These are phyloP conservation scores for Salvelinus alpinus DNA, from an alignment of 2,113 vertebrate species.

Conservation along the genomic window DNA sequence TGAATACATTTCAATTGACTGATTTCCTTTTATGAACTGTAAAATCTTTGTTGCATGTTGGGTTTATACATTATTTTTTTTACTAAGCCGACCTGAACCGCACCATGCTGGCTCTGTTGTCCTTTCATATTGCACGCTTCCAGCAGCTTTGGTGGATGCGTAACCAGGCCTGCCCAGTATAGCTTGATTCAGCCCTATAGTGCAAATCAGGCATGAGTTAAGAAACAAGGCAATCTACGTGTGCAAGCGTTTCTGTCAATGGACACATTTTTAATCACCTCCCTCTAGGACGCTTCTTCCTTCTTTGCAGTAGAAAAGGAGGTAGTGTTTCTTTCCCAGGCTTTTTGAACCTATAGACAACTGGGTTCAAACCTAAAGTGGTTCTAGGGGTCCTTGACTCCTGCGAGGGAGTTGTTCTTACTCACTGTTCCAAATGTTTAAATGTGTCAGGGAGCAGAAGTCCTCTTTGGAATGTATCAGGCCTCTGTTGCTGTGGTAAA, in stretches of 20 bases:
- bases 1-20: no score
- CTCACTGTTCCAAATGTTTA: not conserved
- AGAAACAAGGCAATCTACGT: no score
- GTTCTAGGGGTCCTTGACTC: not conserved
- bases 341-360: slow-evolving; percentile 2
- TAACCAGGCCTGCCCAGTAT: no score
- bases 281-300: not conserved
- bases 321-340: slow-evolving; percentile 4
- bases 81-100: no score
- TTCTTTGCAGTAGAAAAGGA: not conserved
- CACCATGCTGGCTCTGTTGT: no score
- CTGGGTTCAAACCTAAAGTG: slow-evolving; percentile 15
- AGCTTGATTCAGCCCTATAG: no score
- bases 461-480: not conserved
- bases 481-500: not conserved
- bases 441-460: not conserved
- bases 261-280: not conserved
- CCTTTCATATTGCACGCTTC: no score
- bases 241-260: not conserved
- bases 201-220: no score
- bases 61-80: no score
- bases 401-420: not conserved
- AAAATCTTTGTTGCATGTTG: no score
- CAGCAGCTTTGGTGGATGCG: no score
- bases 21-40: no score